Evolutionary conservation across 2,797 vertebrate genomes (phyloP).

Genomic region (Chrosomus eos): DNA sequence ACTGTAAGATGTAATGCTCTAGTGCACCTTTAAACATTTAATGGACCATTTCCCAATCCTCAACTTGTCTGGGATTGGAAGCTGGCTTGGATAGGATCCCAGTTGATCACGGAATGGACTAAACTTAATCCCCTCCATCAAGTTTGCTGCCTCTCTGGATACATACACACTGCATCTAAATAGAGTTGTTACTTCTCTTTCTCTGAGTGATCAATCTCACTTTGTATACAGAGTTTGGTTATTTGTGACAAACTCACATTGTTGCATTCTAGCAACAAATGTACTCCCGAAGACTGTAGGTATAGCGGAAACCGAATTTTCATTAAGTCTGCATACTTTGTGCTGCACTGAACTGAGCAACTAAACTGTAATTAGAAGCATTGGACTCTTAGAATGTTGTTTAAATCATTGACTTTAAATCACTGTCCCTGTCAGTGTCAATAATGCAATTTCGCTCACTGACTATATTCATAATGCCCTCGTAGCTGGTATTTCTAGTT

Average conservation of each 20-base stretch:
- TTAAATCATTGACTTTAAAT: not conserved
- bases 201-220: not conserved
- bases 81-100: not conserved
- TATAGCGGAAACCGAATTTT: not conserved
- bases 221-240: not conserved
- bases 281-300: too few species aligned
- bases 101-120: slow-evolving; percentile 13
- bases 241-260: not conserved
- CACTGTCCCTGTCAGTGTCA: not conserved
- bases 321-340: not conserved
- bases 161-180: not conserved
- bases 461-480: not conserved
- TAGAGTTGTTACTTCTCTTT: not conserved
- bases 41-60: slow-evolving; percentile 11
- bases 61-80: not conserved
- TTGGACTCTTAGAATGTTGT: not conserved
- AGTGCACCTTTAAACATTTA: slow-evolving; percentile 13
- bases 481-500: not conserved
- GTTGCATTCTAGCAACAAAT: not conserved
- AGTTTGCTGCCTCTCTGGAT: not conserved
- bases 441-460: not conserved
- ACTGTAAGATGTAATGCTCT: slow-evolving; percentile 12
- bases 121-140: slow-evolving; percentile 14
- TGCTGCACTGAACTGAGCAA: not conserved
- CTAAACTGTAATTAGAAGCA: not conserved